A percentile compares a stretch with the other conserved stretches of the same genome.
Evolutionary conservation across 2,888 invertebrate species (phyloP).

Genomic region (Lysandra bellargus): DNA sequence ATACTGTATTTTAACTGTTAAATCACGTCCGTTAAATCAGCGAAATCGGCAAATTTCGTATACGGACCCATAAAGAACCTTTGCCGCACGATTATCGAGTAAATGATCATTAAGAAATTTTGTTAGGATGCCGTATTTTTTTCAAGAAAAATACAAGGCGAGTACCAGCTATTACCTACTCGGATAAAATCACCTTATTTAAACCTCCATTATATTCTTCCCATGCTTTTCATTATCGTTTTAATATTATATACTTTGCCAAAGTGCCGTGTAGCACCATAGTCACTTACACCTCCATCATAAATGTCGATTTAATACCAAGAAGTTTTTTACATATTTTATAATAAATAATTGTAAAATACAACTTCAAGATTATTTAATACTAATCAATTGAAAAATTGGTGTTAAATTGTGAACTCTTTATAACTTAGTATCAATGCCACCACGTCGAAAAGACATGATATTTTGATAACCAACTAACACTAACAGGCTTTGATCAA

Average conservation of each 20-base stretch:
- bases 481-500: too few species aligned
- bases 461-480: too few species aligned
- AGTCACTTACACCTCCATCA: neutral
- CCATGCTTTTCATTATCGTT: neutral
- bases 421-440: neutral
- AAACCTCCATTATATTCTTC: too few species aligned
- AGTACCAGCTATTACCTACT: too few species aligned
- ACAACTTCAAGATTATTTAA: neutral
- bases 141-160: too few species aligned
- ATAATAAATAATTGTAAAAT: neutral
- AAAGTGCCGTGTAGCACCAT: neutral
- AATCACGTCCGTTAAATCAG: too few species aligned
- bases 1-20: too few species aligned
- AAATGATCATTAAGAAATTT: too few species aligned
- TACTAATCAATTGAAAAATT: neutral
- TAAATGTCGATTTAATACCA: slow-evolving; percentile 16
- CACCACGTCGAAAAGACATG: neutral
- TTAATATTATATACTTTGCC: neutral
- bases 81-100: neutral
- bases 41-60: too few species aligned
- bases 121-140: too few species aligned
- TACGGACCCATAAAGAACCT: neutral
- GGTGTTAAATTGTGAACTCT: neutral
- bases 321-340: neutral
- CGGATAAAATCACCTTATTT: too few species aligned